Evolutionary conservation across 2,888 invertebrate genomes (phyloP).

Genomic region (Leuctra nigra): DNA sequence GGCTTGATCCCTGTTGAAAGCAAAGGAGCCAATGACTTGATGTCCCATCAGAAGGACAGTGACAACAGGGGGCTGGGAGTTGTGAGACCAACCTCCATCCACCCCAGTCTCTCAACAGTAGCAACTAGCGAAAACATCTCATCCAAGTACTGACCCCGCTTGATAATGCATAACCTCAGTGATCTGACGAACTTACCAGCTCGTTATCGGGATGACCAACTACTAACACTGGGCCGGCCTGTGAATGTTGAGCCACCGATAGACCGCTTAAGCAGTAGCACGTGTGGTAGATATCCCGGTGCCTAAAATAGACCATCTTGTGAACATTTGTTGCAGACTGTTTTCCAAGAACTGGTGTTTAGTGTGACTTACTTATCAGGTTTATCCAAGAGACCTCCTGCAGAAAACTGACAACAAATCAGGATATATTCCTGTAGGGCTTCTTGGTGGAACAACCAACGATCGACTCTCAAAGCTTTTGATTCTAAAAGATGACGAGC

Average conservation of each 20-base stretch:
- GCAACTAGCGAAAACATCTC: too few relatives aligned
- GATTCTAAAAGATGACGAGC: slow-evolving; percentile 34
- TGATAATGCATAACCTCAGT: too few relatives aligned
- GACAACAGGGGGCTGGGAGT: too few relatives aligned
- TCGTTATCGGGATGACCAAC: slow-evolving; percentile 63
- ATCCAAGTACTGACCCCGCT: too few relatives aligned
- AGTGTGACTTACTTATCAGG: slow-evolving; percentile 74
- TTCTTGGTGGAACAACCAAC: slow-evolving; percentile 73
- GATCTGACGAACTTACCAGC: slow-evolving; percentile 54
- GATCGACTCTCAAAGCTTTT: slow-evolving; percentile 40
- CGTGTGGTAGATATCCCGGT: slow-evolving; percentile 91
- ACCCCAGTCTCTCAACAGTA: too few relatives aligned
- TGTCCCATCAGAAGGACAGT: too few relatives aligned
- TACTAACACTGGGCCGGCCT: slow-evolving; percentile 38
- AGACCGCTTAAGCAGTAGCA: slow-evolving; percentile 94
- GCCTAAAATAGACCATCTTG: slow-evolving; percentile 46
- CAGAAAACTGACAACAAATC: slow-evolving; percentile 80
- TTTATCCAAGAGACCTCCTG: slow-evolving; percentile 92
- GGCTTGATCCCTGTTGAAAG: too few relatives aligned
- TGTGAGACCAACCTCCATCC: too few relatives aligned
- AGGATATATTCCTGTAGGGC: slow-evolving; percentile 94
- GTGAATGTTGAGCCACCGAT: slow-evolving; percentile 78
- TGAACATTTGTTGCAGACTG: neutral
- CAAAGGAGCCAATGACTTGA: too few relatives aligned
- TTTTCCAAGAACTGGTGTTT: too few relatives aligned